Evolutionary conservation across 2,888 invertebrate species (phyloP), one percentile per base, ranked within the genome.

Genomic region (Nymphalis polychloros): DNA sequence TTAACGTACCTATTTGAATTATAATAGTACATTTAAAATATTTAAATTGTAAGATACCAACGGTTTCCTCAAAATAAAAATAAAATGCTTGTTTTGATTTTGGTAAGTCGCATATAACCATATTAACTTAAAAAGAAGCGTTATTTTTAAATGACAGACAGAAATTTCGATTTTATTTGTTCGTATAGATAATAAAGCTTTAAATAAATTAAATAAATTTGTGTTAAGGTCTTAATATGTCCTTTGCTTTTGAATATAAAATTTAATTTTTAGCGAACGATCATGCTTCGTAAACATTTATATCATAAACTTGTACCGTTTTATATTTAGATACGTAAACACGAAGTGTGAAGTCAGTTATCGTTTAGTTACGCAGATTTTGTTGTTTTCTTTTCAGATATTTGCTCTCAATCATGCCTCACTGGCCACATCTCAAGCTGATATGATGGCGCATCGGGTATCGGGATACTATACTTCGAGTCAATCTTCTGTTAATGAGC

Each of bases 391-490:
- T 41, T 72, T 72, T 23, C 92, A 95, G 95, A 92, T 95, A 69
- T 95, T 93, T 81, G 93, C 94, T 27, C 91, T 95, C 80, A 94
- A 94, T 79, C 94, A 94, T 76, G 84, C 93, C 48, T 82, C 93
- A 71, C 84, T 95, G 64, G 94, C 93, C 61, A 83, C 90, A 19
- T 93, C 94, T 41, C 96, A 96, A 78, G 94, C 95, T 57, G 96
- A 97, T 76, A 94, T 96, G 73, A 92, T 96, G 79, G 95, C 95
- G 71, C 96, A 97, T 75, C 93, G 97, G 48, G 97, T 97, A 2
- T 97, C 97, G 47, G 97, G 97, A 23, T 97, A 97, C 87, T 97
- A 97, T 84, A 97, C 97, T 4, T 97, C 97, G 68, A 97, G 96
- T 80, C 96, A 96, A 76, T 97, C 97, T 8, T 94, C 94, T 59